phyloP scores from a whole-genome alignment of 2,113 vertebrate genomes.

The Oreochromis aureus region DNA sequence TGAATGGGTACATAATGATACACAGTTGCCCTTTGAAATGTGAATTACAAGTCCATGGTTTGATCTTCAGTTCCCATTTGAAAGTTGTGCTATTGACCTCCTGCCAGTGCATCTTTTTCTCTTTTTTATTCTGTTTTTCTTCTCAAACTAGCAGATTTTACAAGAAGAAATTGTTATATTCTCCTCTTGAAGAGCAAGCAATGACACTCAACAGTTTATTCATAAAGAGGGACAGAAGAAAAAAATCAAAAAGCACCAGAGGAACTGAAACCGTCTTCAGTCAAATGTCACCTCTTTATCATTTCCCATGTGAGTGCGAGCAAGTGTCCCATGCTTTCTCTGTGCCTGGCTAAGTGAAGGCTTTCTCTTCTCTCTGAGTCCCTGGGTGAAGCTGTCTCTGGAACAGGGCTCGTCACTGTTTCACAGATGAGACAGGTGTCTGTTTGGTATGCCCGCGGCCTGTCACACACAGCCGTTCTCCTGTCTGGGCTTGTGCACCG shows the following conservation, averaged over 20 bases:
- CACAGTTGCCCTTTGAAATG: slow-evolving; percentile 64
- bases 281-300: slow-evolving; percentile 44
- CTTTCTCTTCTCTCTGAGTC: slow-evolving; percentile 35
- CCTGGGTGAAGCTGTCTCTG: slow-evolving; percentile 38
- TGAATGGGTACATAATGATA: slow-evolving; percentile 65
- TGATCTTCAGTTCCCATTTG: slow-evolving; percentile 43
- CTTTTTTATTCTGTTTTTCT: slow-evolving; percentile 2
- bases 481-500: slow-evolving; percentile 92
- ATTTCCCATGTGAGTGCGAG: slow-evolving; percentile 19
- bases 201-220: slow-evolving; percentile 63
- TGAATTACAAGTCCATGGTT: slow-evolving; percentile 55
- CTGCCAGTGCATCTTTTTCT: slow-evolving; percentile 40
- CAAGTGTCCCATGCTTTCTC: slow-evolving; percentile 27
- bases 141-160: slow-evolving; percentile 41
- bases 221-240: slow-evolving; percentile 28
- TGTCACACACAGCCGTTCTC: slow-evolving; percentile 86
- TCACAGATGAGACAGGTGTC: slow-evolving; percentile 44
- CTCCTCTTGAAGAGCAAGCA: slow-evolving; percentile 60
- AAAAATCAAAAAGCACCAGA: slow-evolving; percentile 55
- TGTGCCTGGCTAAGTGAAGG: slow-evolving; percentile 11
- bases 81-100: slow-evolving; percentile 61
- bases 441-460: neutral
- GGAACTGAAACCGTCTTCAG: slow-evolving; percentile 51
- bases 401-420: slow-evolving; percentile 26
- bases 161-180: slow-evolving; percentile 46